phyloP scores from a whole-genome alignment of 2,113 vertebrate genomes.

The Pyrgilauda ruficollis region DNA sequence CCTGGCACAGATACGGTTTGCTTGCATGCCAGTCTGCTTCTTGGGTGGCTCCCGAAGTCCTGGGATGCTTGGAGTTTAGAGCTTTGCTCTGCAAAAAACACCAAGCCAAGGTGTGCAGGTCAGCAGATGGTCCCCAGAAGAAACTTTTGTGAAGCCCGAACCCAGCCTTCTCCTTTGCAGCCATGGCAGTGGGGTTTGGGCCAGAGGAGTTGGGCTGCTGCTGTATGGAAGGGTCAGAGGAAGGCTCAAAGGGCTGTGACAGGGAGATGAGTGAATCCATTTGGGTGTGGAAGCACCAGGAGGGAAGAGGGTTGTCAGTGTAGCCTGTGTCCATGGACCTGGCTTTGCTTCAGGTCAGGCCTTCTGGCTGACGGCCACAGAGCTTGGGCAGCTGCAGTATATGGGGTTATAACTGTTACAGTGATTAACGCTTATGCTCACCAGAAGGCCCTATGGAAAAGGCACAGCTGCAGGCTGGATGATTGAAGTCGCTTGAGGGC shows the following conservation, averaged over 20 bases:
- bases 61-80: accelerated
- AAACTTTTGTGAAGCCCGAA: neutral
- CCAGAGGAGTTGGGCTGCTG: neutral
- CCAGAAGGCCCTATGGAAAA: too few species aligned
- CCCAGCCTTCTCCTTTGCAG: neutral
- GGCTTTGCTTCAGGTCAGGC: neutral
- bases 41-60: neutral
- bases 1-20: neutral
- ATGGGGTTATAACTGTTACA: too few species aligned
- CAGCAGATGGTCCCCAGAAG: neutral
- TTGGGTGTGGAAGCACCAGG: neutral
- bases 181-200: neutral
- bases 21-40: neutral
- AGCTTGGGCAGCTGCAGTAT: neutral
- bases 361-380: neutral
- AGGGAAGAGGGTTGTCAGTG: neutral
- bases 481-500: too few species aligned
- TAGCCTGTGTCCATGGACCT: neutral
- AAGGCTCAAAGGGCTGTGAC: neutral
- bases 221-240: neutral
- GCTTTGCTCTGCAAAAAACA: neutral
- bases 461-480: too few species aligned
- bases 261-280: neutral
- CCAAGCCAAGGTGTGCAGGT: neutral
- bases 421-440: too few species aligned